Conservation (phyloP, 1,140 invertebrate genomes). For the Venturia canescens region DNA sequence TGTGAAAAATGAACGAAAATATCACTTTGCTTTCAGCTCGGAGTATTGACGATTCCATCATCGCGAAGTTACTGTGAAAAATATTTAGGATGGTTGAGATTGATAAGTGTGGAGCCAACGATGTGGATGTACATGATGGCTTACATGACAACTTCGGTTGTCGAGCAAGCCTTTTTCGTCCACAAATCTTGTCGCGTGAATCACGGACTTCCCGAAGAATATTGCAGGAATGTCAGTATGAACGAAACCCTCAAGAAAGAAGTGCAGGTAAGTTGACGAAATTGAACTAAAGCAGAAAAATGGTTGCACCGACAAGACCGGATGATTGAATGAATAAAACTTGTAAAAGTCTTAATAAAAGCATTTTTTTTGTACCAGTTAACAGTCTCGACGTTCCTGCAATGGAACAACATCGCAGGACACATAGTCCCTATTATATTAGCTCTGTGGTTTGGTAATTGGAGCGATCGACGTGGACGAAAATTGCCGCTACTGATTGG, state of each 20-base stretch:
- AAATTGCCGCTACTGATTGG: conserved; percentile 84
- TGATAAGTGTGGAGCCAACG: conserved; percentile 84
- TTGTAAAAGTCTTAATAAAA: neutral
- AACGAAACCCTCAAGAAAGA: conserved; percentile 79
- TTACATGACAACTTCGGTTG: conserved; percentile 85
- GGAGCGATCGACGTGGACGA: conserved; percentile 84
- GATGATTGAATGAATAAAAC: too few species aligned
- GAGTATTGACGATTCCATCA: neutral
- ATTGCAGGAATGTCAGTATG: conserved; percentile 80
- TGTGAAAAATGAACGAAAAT: neutral
- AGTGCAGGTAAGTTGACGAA: conserved; percentile 79
- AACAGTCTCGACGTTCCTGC: conserved; percentile 84
- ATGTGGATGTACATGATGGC: conserved; percentile 90
- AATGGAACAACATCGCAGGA: conserved; percentile 85
- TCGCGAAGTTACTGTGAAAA: conserved; percentile 30
- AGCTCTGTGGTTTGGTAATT: conserved; percentile 86
- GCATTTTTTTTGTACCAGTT: conserved; percentile 71
- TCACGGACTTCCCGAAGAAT: conserved; percentile 80
- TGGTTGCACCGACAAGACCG: too few species aligned
- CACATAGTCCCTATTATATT: conserved; percentile 84
- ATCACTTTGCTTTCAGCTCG: conserved; percentile 33
- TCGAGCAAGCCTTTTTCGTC: conserved; percentile 87
- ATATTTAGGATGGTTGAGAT: conserved; percentile 58
- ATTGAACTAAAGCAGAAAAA: neutral
- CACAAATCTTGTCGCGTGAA: conserved; percentile 85